These are phyloP conservation scores for Nomada fabriciana DNA, from an alignment of 2,888 invertebrate genomes.

Conservation along the genomic window DNA sequence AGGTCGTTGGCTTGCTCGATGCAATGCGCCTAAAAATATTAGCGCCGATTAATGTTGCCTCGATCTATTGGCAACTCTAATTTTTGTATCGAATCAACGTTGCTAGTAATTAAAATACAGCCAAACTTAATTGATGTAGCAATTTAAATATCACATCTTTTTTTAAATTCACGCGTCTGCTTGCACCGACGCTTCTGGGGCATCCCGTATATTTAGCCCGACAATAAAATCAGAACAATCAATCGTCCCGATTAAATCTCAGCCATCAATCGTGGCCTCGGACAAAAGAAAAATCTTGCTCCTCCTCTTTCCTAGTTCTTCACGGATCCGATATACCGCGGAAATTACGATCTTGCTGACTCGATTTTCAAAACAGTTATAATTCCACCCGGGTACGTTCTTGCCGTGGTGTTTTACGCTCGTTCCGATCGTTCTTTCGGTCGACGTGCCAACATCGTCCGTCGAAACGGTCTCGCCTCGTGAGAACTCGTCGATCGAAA, in stretches of 20 bases:
- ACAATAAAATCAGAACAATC: neutral
- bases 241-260: neutral
- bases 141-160: too few species aligned
- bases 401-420: conserved; percentile 52
- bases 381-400: conserved; percentile 42
- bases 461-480: conserved; percentile 36
- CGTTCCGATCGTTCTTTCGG: conserved; percentile 43
- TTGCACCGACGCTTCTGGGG: too few species aligned
- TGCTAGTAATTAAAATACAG: too few species aligned
- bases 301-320: neutral
- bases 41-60: neutral
- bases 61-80: too few species aligned
- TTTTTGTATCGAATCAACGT: too few species aligned
- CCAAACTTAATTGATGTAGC: too few species aligned
- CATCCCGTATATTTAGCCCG: neutral
- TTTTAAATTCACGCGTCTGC: too few species aligned
- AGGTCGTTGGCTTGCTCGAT: neutral
- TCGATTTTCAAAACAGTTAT: conserved; percentile 52
- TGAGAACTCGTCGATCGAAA: conserved; percentile 56
- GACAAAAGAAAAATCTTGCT: neutral
- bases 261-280: too few species aligned
- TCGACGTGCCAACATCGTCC: conserved; percentile 25
- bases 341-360: conserved; percentile 40
- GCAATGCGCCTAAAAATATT: neutral
- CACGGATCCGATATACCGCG: conserved; percentile 26